Base-by-base conservation (phyloP, 2,113 vertebrate genomes). In the Spermophilus dauricus region DNA sequence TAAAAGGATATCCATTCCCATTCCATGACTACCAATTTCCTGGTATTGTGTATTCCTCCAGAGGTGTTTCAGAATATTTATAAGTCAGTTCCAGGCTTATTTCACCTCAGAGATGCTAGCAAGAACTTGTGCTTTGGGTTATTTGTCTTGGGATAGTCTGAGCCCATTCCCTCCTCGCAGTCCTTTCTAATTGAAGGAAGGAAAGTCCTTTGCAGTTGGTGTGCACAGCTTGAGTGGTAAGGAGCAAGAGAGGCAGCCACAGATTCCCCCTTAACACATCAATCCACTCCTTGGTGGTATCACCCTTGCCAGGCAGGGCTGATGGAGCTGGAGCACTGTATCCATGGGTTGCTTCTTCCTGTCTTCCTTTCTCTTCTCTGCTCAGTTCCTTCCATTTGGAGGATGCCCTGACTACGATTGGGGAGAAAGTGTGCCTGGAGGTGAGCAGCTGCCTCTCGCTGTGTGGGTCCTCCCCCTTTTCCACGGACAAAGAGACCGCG, bases 361-460 rank as follows among this genome's bases (percentile, higher is more conserved):
- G 70, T 53, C 39, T 5, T 89, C 67, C 42, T 1, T 70, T 65
- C 63, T 22, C 17, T 88, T 81, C n/a, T 77, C 30, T 93, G 91
- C 51, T 75, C 45, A 99, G 99, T 51, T 99, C 99, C 86, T 99
- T 99, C 86, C 99, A 94, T 78, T 96, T 98, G 65, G 98, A 98
- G 92, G 99, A 99, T 16, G 98, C 99, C 42, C 98, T 99, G 93
- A 99, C 99, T 2, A 97, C 99, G 5, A 73, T 99, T 0, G 99
- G 99, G 20, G 99, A 99, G 97, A 99, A 99, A 86, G 98, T 99
- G 95, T 99, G 99, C 88, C 98, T 99, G 48, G 99, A 99, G 97
- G 98, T 99, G 53, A 99, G 97, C 96, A 95, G 98, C 96, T 99
- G 99, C 98, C 98, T 99, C 5, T 98, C 98, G 92, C 98, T 99